phyloP scores from a whole-genome alignment of 2,888 invertebrate species.

The Stegophylla sp. region DNA sequence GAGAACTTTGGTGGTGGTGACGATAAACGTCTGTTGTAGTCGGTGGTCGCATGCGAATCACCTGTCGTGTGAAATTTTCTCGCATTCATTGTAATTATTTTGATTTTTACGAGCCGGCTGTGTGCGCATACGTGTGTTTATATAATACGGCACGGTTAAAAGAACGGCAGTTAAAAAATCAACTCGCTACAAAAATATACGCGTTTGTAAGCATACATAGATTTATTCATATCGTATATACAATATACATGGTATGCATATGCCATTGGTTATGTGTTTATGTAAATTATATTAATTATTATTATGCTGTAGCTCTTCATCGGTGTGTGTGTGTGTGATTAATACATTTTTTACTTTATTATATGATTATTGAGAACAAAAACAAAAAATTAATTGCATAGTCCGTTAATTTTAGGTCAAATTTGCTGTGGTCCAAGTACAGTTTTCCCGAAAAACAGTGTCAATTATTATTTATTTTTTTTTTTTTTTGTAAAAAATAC shows the following conservation, averaged over 20 bases:
- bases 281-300: too few species aligned
- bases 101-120: conserved; percentile 9
- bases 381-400: neutral
- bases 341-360: too few species aligned
- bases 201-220: neutral
- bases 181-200: neutral
- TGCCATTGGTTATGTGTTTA: too few species aligned
- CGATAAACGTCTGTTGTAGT: neutral
- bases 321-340: too few species aligned
- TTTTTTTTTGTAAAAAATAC: too few species aligned
- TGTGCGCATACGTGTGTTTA: neutral
- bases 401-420: neutral
- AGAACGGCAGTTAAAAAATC: neutral
- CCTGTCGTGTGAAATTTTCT: neutral
- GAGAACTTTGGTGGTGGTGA: neutral
- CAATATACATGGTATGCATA: too few species aligned
- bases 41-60: neutral
- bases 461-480: too few species aligned
- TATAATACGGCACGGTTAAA: neutral
- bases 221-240: too few species aligned
- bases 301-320: too few species aligned
- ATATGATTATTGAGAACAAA: neutral
- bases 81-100: neutral
- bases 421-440: too few species aligned
- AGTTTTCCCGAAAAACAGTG: too few species aligned